Evolutionary conservation across 2,888 invertebrate species (phyloP).

Genomic region (Parasteatoda lunata): DNA sequence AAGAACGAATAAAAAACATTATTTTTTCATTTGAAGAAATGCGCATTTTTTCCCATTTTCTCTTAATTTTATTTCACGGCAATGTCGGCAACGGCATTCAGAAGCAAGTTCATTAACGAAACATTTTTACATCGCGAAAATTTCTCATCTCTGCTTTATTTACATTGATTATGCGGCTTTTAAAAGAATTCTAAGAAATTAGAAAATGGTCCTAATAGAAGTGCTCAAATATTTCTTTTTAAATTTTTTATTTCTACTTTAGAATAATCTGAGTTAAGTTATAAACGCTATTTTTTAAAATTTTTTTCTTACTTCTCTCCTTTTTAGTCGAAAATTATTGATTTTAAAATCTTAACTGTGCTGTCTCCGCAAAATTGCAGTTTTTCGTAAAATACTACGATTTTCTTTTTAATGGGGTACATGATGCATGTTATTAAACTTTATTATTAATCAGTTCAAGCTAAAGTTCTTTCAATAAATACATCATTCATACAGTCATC

Average conservation of each 20-base stretch:
- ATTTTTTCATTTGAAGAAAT: constrained; percentile 37
- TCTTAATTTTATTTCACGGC: constrained; percentile 55
- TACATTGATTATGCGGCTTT: constrained; percentile 57
- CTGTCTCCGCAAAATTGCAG: too few relatives aligned
- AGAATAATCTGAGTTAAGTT: constrained; percentile 27
- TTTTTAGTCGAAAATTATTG: too few relatives aligned
- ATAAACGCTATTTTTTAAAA: constrained; percentile 15
- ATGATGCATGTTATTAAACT: too few relatives aligned
- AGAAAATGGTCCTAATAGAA: constrained; percentile 30
- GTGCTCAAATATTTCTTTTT: constrained; percentile 23
- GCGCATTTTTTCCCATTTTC: constrained; percentile 25
- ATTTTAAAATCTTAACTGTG: too few relatives aligned
- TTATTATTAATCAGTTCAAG: too few relatives aligned
- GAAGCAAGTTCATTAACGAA: constrained; percentile 59
- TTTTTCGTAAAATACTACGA: too few relatives aligned
- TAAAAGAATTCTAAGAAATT: constrained; percentile 37
- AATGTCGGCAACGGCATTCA: constrained; percentile 32
- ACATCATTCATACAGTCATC: too few relatives aligned
- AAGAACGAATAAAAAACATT: constrained; percentile 21
- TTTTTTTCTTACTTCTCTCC: not conserved
- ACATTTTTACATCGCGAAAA: constrained; percentile 34
- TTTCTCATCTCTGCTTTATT: constrained; percentile 49
- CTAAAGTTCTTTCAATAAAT: too few relatives aligned
- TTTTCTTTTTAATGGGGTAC: too few relatives aligned
- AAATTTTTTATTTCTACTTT: constrained; percentile 18